Conservation (phyloP, 2,888 invertebrate genomes). For the Cerastis rubricosa region DNA sequence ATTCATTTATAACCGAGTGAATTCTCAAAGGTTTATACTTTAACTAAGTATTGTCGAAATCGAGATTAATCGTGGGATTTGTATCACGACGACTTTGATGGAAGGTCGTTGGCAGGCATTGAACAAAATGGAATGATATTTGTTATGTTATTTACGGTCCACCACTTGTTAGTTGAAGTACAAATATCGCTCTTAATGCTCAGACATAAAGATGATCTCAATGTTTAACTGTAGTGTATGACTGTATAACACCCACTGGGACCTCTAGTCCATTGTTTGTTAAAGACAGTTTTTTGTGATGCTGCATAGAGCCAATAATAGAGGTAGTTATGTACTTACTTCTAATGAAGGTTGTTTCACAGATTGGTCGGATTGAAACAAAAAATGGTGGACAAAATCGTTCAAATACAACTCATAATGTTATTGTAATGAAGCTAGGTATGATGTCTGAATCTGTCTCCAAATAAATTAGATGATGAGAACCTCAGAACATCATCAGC, state of each 20-base stretch:
- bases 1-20: conserved; percentile 40
- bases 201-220: neutral
- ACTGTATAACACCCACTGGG: conserved; percentile 27
- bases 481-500: neutral
- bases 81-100: conserved; percentile 54
- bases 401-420: neutral
- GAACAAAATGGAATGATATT: conserved; percentile 17
- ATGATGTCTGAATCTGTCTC: neutral
- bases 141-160: conserved; percentile 6
- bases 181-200: neutral
- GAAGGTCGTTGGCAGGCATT: conserved; percentile 57
- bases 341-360: conserved; percentile 26
- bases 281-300: conserved; percentile 46
- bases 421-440: neutral
- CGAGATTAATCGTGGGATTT: conserved; percentile 54
- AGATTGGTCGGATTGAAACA: neutral
- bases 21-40: conserved; percentile 40
- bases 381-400: neutral
- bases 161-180: neutral
- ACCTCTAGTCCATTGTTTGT: conserved; percentile 46
- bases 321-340: conserved; percentile 10
- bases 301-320: conserved; percentile 5
- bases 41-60: conserved; percentile 54
- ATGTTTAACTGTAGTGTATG: neutral
- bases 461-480: neutral